Evolutionary conservation across 2,888 invertebrate genomes (phyloP).

Genomic region (Xanthia icteritia): DNA sequence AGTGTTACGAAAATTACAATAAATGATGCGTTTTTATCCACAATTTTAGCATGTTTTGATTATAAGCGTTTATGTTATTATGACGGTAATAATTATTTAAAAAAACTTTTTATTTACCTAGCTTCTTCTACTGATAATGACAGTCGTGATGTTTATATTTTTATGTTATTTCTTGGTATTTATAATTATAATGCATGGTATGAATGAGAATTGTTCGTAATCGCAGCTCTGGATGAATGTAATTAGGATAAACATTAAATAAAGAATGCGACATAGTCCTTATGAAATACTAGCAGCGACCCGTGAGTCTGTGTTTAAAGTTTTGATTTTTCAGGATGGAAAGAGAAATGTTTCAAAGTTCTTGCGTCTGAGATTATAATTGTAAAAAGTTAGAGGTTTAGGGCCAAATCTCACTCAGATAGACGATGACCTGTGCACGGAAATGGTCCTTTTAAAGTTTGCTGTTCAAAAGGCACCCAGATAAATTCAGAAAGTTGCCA

Average conservation of each 20-base stretch:
- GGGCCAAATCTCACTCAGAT: too few relatives aligned
- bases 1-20: conserved; percentile 37
- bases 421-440: background rate
- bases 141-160: conserved; percentile 1
- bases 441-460: background rate
- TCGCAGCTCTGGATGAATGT: background rate
- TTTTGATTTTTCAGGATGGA: background rate
- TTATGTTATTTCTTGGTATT: conserved; percentile 2
- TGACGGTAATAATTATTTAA: background rate
- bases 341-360: background rate
- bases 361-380: background rate
- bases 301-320: background rate
- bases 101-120: conserved; percentile 3
- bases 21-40: conserved; percentile 15
- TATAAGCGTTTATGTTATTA: conserved; percentile 7
- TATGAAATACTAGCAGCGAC: background rate
- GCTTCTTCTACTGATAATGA: conserved; percentile 23
- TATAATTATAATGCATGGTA: background rate
- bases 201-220: background rate
- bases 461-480: background rate
- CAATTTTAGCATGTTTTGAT: conserved; percentile 27
- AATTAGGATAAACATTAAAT: background rate
- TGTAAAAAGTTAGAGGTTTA: too few relatives aligned
- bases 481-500: background rate
- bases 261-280: background rate